Evolutionary conservation across 2,888 invertebrate species (phyloP).

Genomic region (Lasioglossum lativentre): DNA sequence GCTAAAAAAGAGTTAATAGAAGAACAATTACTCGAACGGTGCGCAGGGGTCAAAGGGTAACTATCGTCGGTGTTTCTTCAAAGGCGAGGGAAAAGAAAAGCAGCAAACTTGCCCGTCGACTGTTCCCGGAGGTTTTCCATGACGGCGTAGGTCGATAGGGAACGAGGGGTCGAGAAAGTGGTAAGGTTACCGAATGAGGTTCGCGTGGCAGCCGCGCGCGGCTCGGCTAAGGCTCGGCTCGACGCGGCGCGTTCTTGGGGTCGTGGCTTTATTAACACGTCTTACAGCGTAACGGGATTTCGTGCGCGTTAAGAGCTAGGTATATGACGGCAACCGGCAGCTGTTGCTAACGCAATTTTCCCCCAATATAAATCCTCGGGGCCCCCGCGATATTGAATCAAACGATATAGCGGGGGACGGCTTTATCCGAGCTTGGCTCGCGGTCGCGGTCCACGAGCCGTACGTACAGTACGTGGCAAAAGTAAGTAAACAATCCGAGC

Average conservation of each 20-base stretch:
- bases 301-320: slow-evolving; percentile 72
- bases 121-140: slow-evolving; percentile 50
- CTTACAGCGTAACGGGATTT: slow-evolving; percentile 71
- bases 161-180: slow-evolving; percentile 37
- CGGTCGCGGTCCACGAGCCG: slow-evolving; percentile 14
- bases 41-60: neutral
- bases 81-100: slow-evolving; percentile 53
- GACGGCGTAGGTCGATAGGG: slow-evolving; percentile 30
- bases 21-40: slow-evolving; percentile 2
- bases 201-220: slow-evolving; percentile 46
- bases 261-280: slow-evolving; percentile 76
- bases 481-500: neutral
- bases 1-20: neutral
- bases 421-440: slow-evolving; percentile 61
- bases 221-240: too few relatives aligned
- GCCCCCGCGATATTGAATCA: slow-evolving; percentile 77
- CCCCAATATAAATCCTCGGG: slow-evolving; percentile 78
- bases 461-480: neutral
- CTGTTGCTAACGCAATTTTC: slow-evolving; percentile 81
- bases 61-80: slow-evolving; percentile 42
- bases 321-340: slow-evolving; percentile 72
- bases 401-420: slow-evolving; percentile 71
- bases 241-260: slow-evolving; percentile 36
- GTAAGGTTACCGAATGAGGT: slow-evolving; percentile 60
- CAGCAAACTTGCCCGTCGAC: slow-evolving; percentile 38